Evolutionary conservation across 2,888 invertebrate species (phyloP).

Genomic region (Sminthurides aquaticus): DNA sequence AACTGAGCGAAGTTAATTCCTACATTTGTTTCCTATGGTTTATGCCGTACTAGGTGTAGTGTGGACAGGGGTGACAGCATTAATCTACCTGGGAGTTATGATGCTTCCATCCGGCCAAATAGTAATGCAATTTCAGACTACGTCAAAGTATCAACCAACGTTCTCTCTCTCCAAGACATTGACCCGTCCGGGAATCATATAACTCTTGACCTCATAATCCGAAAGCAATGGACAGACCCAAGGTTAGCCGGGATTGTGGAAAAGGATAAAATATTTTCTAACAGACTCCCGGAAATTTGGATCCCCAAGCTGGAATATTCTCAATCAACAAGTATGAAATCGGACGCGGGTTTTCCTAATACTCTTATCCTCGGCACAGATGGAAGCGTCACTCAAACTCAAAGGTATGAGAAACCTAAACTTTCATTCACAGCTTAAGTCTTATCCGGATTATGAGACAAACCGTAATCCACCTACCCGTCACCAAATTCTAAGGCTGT

Average conservation of each 20-base stretch:
- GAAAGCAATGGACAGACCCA: slow-evolving; percentile 35
- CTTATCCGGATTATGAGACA: not conserved
- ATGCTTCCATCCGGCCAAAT: slow-evolving; percentile 33
- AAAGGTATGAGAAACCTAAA: slow-evolving; percentile 21
- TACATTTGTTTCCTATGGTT: too few relatives aligned
- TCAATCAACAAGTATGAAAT: slow-evolving; percentile 1
- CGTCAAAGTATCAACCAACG: slow-evolving; percentile 33
- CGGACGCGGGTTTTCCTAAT: too few relatives aligned
- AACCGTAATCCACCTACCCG: too few relatives aligned
- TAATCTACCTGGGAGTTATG: slow-evolving; percentile 30
- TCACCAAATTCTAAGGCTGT: too few relatives aligned
- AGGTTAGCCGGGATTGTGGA: slow-evolving; percentile 27
- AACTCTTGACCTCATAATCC: slow-evolving; percentile 30
- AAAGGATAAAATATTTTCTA: slow-evolving; percentile 29
- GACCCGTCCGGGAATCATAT: slow-evolving; percentile 29
- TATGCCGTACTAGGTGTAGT: not conserved
- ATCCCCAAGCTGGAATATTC: slow-evolving; percentile 26
- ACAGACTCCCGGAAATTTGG: slow-evolving; percentile 34
- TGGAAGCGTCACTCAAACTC: slow-evolving; percentile 26
- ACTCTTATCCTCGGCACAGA: slow-evolving; percentile 6
- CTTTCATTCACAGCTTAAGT: not conserved
- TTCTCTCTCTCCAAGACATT: slow-evolving; percentile 29
- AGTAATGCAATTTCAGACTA: slow-evolving; percentile 36
- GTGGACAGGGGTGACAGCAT: slow-evolving; percentile 3
- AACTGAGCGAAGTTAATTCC: too few relatives aligned